Evolutionary conservation across 2,888 invertebrate genomes (phyloP).

Genomic region (Cheilosia soror): DNA sequence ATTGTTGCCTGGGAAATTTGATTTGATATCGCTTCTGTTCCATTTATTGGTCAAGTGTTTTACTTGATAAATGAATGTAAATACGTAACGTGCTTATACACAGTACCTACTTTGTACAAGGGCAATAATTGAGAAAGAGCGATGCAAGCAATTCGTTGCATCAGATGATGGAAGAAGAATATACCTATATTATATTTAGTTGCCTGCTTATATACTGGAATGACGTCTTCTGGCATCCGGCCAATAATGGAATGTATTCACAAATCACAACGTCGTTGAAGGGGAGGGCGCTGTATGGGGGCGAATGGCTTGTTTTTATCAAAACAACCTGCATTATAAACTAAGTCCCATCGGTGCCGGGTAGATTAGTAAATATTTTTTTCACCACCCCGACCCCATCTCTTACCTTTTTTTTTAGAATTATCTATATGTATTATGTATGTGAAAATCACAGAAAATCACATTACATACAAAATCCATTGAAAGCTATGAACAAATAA

Average conservation of each 20-base stretch:
- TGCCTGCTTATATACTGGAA: constrained; percentile 12
- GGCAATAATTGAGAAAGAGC: constrained; percentile 8
- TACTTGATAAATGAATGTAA: neutral
- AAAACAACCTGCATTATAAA: constrained; percentile 2
- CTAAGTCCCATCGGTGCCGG: constrained; percentile 1
- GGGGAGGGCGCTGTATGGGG: neutral
- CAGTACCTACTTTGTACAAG: neutral
- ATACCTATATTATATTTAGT: neutral
- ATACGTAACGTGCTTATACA: neutral
- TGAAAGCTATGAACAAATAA: neutral
- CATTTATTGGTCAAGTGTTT: constrained; percentile 7
- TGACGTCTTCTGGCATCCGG: constrained; percentile 67
- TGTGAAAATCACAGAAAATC: too few relatives aligned
- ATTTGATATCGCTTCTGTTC: neutral
- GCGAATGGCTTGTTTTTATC: constrained; percentile 3
- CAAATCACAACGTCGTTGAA: neutral
- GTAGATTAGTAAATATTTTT: neutral
- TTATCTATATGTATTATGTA: too few relatives aligned
- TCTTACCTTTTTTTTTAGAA: too few relatives aligned
- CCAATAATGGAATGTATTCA: constrained; percentile 35
- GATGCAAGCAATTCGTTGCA: constrained; percentile 26
- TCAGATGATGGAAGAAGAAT: neutral
- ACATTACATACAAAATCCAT: too few relatives aligned
- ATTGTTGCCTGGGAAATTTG: neutral
- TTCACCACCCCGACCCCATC: neutral